These are phyloP conservation scores for Lithobates sylvaticus DNA, from an alignment of 2,797 vertebrate species.

Conservation along the genomic window DNA sequence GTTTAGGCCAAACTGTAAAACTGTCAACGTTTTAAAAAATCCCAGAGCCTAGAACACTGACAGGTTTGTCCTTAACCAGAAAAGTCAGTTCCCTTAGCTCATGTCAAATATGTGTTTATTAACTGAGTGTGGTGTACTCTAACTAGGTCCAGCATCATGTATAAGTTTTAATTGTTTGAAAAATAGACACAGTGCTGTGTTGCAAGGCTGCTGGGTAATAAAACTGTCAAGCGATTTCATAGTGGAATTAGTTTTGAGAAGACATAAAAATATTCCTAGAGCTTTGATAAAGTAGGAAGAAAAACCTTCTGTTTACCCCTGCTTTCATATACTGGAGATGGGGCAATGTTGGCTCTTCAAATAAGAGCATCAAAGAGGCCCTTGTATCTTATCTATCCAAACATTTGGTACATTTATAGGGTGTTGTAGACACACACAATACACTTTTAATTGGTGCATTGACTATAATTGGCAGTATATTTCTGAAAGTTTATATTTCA, in stretches of 20 bases:
- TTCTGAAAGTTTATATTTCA: background rate
- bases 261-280: background rate
- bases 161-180: conserved; percentile 2
- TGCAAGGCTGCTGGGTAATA: background rate
- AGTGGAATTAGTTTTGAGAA: background rate
- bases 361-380: background rate
- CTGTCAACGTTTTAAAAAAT: conserved; percentile 34
- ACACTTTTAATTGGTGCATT: background rate
- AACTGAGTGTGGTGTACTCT: background rate
- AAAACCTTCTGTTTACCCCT: background rate
- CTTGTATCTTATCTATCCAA: background rate
- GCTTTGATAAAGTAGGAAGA: background rate
- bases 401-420: background rate
- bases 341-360: background rate
- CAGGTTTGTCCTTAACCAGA: conserved; percentile 27
- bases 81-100: conserved; percentile 21
- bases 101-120: conserved; percentile 27
- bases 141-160: background rate
- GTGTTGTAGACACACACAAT: background rate
- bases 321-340: background rate
- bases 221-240: background rate
- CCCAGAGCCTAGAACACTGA: conserved; percentile 38
- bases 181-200: background rate
- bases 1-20: conserved; percentile 44
- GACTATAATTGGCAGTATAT: background rate